These are phyloP conservation scores for Megaceryle alcyon DNA, from an alignment of 2,797 vertebrate genomes.

Conservation along the genomic window DNA sequence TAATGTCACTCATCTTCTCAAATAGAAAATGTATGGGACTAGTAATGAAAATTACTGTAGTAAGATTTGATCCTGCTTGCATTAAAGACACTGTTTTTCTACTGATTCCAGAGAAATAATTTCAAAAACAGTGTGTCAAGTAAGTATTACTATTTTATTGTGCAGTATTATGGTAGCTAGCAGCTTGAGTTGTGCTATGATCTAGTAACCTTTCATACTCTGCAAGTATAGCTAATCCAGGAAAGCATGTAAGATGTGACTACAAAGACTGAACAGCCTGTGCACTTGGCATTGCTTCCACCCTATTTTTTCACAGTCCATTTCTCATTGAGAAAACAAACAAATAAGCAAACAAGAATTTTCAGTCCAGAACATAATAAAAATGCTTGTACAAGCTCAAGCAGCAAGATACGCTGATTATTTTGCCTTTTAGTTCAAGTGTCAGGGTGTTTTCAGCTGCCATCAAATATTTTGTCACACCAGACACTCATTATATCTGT, in stretches of 20 bases:
- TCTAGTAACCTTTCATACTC: neutral
- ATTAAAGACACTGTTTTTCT: neutral
- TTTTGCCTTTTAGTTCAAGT: constrained; percentile 21
- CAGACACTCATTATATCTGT: neutral
- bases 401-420: neutral
- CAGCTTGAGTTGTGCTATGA: neutral
- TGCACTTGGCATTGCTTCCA: constrained; percentile 1
- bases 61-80: neutral
- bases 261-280: neutral
- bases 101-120: neutral
- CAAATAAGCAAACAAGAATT: constrained; percentile 6
- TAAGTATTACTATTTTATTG: neutral
- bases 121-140: neutral
- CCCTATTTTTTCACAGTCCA: constrained; percentile 14
- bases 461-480: neutral
- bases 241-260: neutral
- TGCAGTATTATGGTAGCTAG: neutral
- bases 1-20: neutral
- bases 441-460: constrained; percentile 6
- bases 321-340: constrained; percentile 42
- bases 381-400: neutral
- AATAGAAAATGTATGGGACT: neutral
- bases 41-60: neutral
- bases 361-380: neutral
- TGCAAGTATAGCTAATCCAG: neutral